Percentiles rank a stretch among this genome's conserved stretches.
Conservation (phyloP, 2,113 vertebrate genomes). For the Circaetus gallicus region DNA sequence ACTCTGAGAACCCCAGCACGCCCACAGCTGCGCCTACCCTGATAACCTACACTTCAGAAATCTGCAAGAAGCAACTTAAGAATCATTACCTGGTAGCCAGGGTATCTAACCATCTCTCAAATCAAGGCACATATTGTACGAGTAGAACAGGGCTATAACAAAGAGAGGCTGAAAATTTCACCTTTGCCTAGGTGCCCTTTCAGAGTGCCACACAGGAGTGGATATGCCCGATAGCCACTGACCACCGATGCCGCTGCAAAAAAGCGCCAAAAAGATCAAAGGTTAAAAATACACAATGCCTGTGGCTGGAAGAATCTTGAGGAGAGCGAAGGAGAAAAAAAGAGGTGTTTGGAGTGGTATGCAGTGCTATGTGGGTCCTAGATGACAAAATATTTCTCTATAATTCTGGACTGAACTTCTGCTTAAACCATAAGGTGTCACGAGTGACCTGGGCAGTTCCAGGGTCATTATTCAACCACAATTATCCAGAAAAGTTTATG, state of each 20-base stretch:
- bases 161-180: not conserved
- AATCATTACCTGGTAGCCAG: not conserved
- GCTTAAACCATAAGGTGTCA: not conserved
- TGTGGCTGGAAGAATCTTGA: not conserved
- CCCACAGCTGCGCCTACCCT: not conserved
- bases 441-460: not conserved
- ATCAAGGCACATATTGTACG: fast-evolving
- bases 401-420: not conserved
- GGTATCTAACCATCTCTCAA: not conserved
- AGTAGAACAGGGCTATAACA: not conserved
- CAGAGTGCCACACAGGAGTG: not conserved
- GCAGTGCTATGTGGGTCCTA: not conserved
- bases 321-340: not conserved
- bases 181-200: not conserved
- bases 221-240: not conserved
- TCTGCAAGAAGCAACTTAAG: not conserved
- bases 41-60: not conserved
- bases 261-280: not conserved
- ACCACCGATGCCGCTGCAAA: not conserved
- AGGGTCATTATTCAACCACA: not conserved
- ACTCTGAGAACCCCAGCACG: not conserved
- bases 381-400: not conserved
- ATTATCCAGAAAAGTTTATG: not conserved
- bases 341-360: not conserved
- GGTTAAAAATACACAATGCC: not conserved